Evolutionary conservation across 2,113 vertebrate species (phyloP).

Genomic region (Phylloscopus trochiloides): DNA sequence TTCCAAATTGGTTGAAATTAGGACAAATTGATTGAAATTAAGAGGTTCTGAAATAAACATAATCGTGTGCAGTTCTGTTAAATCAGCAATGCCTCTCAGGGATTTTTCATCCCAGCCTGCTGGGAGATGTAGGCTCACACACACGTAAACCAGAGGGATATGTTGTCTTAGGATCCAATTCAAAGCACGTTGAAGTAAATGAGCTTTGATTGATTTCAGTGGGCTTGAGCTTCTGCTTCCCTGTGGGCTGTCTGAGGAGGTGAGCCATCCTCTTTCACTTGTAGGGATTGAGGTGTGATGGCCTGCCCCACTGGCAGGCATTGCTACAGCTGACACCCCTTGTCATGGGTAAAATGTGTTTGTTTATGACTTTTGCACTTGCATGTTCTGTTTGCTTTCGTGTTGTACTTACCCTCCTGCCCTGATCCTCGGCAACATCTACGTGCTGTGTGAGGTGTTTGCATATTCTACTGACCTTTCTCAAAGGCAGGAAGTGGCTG

Average conservation of each 20-base stretch:
- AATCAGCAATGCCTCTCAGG: accelerated
- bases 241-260: accelerated
- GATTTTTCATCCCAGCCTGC: not conserved
- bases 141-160: not conserved
- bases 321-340: not conserved
- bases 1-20: not conserved
- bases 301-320: accelerated
- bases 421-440: not conserved
- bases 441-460: not conserved
- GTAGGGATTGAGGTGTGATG: not conserved
- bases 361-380: not conserved
- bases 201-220: not conserved
- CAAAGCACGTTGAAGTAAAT: not conserved
- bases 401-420: not conserved
- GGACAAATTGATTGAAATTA: not conserved
- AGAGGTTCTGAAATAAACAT: not conserved
- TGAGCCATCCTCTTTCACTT: not conserved
- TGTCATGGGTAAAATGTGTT: not conserved
- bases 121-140: not conserved
- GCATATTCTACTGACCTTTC: conserved; percentile 28
- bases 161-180: not conserved
- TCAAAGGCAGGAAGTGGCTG: conserved; percentile 19
- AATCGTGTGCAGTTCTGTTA: not conserved
- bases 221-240: not conserved
- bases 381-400: not conserved